Percentiles rank a stretch among this genome's conserved stretches.
Conservation (phyloP, 2,113 vertebrate species). For the Turnix velox region DNA sequence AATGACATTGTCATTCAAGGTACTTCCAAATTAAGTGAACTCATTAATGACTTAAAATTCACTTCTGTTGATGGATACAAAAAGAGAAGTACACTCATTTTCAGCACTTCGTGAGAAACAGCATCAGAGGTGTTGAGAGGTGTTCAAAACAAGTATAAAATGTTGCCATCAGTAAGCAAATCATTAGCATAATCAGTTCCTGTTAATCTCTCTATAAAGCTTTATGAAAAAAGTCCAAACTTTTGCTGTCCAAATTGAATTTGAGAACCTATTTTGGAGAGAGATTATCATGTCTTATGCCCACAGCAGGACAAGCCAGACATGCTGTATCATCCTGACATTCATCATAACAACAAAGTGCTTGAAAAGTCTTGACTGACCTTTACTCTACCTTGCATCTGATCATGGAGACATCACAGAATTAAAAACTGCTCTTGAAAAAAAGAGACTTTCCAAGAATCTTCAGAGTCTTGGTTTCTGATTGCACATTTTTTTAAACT, state of each 20-base stretch:
- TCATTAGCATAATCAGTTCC: background rate
- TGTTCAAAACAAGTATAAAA: background rate
- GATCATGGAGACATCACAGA: background rate
- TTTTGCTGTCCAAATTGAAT: background rate
- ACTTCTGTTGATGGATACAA: background rate
- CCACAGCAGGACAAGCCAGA: background rate
- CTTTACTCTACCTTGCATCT: background rate
- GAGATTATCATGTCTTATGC: background rate
- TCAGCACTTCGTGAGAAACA: background rate
- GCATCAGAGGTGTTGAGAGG: background rate
- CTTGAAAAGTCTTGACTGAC: background rate
- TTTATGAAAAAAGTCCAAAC: accelerated
- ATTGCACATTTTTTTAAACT: background rate
- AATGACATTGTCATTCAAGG: background rate
- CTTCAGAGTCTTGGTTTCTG: background rate
- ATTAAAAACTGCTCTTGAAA: background rate
- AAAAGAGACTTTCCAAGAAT: background rate
- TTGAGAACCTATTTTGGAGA: background rate
- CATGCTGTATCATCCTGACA: background rate
- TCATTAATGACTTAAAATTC: background rate
- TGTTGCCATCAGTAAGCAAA: background rate
- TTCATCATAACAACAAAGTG: background rate
- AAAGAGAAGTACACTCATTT: background rate
- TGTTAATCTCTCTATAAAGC: background rate
- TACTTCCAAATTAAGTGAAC: background rate